Evolutionary conservation across 1,140 invertebrate species (phyloP), one percentile per base, ranked within the genome.

Genomic region (Amphibalanus amphitrite): DNA sequence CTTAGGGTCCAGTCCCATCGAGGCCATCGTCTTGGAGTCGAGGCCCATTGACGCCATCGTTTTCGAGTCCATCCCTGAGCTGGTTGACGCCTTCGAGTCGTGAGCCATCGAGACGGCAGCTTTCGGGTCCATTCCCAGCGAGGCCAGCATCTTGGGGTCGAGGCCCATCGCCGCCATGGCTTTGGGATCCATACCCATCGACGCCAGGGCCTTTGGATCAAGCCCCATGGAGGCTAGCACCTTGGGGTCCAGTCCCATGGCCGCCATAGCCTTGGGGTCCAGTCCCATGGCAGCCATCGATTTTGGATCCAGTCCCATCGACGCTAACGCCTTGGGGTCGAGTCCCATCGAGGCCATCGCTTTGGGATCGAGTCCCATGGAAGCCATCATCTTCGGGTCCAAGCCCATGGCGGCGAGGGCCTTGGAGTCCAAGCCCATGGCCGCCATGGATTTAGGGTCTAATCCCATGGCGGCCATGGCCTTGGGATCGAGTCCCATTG

Each of bases 251-350:
- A 75, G 67, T 17, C 75, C 75, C 72, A 74, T 72, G 1, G 71
- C 28, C 8, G 69, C 40, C 28, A 29, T 26, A 15, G 73, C 64
- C 71, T 74, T 75, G 26, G 73, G 71, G 69, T 75, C 75, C 70
- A 75, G 67, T 26, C 75, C 75, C 72, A 74, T 72, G n/a, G 28
- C 30, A 17, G 69, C 28, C 40, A 29, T 26, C 17, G 73, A 65
- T 71, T 74, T 75, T 25, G 72, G 71, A 68, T 75, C 75, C 71
- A 75, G 40, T 26, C 75, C 69, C 38, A 72, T 73, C 6, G 72
- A 67, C 69, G 71, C n/a, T 13, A 73, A 17, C 15, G 33, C 68
- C 72, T 84, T 84, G 10, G 82, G 82, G 38, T 73, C 73, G 4
- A 72, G 23, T 0, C 65, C 69, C 70, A 69, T 69, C 1, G 71